Conservation (phyloP, 1,140 invertebrate genomes). For the Leptoteleia sp. region DNA sequence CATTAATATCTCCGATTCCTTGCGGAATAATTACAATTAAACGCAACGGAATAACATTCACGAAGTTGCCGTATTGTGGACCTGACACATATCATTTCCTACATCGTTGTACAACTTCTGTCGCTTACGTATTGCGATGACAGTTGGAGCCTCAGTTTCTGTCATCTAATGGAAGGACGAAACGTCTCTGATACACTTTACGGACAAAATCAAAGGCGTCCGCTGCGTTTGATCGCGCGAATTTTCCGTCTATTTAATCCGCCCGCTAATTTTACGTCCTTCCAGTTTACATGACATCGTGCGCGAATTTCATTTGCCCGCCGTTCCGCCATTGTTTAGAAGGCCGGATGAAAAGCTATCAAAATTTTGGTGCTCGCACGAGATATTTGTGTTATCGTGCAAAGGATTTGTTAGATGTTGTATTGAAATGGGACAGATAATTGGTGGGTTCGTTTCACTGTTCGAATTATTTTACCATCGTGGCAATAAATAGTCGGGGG, state of each 20-base stretch:
- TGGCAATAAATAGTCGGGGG: too few relatives aligned
- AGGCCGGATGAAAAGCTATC: too few relatives aligned
- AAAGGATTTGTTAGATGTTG: too few relatives aligned
- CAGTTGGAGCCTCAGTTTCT: conserved; percentile 50
- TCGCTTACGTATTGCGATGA: conserved; percentile 63
- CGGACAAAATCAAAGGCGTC: conserved; percentile 56
- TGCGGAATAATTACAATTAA: conserved; percentile 69
- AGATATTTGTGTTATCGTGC: too few relatives aligned
- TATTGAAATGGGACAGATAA: too few relatives aligned
- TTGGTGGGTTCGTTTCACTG: too few relatives aligned
- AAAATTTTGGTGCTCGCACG: too few relatives aligned
- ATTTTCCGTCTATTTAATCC: conserved; percentile 21
- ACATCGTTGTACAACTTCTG: conserved; percentile 66
- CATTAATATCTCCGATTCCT: conserved; percentile 19
- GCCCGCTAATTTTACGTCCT: conserved; percentile 29
- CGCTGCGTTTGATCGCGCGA: conserved; percentile 45
- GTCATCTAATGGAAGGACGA: conserved; percentile 51
- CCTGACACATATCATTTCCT: conserved; percentile 73
- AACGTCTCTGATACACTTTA: conserved; percentile 50
- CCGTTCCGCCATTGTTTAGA: too few relatives aligned
- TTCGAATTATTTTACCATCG: too few relatives aligned
- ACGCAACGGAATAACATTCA: conserved; percentile 71
- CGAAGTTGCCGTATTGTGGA: conserved; percentile 71
- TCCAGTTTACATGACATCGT: conserved; percentile 33
- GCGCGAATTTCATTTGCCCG: too few relatives aligned